phyloP scores from a whole-genome alignment of 2,797 vertebrate species.

The Acanthornis magna region DNA sequence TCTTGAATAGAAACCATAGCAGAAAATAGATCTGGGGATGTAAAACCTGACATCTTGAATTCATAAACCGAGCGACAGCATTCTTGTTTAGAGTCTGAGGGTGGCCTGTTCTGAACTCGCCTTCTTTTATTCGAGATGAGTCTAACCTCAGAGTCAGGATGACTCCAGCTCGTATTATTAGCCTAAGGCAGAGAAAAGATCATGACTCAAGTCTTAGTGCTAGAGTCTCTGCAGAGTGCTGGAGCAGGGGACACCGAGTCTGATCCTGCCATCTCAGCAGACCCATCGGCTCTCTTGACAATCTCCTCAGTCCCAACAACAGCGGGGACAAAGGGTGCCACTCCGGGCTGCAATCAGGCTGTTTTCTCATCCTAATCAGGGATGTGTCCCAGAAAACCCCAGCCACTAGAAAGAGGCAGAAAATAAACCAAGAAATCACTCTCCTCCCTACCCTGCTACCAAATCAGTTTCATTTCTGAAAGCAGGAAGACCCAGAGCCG shows the following conservation, averaged over 20 bases:
- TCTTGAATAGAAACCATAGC: conserved; percentile 56
- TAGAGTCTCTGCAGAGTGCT: not conserved
- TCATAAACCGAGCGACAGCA: conserved; percentile 54
- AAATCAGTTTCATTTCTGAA: not conserved
- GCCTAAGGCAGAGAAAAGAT: conserved; percentile 21
- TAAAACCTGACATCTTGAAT: conserved; percentile 68
- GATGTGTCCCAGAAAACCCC: not conserved
- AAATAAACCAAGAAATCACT: not conserved
- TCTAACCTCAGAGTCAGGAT: conserved; percentile 58
- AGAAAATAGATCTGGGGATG: conserved; percentile 62
- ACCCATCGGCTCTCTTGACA: not conserved
- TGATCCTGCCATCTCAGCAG: not conserved
- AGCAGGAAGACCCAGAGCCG: not conserved
- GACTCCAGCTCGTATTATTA: conserved; percentile 53
- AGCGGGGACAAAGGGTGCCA: not conserved
- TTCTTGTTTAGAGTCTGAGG: conserved; percentile 58
- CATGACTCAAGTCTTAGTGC: not conserved
- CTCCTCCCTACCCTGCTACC: not conserved
- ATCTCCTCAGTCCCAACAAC: not conserved
- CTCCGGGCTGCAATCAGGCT: not conserved
- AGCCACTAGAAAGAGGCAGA: not conserved
- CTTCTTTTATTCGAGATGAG: conserved; percentile 47
- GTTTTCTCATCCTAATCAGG: not conserved
- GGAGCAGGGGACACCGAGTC: not conserved
- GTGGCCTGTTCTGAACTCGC: conserved; percentile 59